Evolutionary conservation across 2,113 vertebrate genomes (phyloP).

Genomic region (Xenopus borealis): DNA sequence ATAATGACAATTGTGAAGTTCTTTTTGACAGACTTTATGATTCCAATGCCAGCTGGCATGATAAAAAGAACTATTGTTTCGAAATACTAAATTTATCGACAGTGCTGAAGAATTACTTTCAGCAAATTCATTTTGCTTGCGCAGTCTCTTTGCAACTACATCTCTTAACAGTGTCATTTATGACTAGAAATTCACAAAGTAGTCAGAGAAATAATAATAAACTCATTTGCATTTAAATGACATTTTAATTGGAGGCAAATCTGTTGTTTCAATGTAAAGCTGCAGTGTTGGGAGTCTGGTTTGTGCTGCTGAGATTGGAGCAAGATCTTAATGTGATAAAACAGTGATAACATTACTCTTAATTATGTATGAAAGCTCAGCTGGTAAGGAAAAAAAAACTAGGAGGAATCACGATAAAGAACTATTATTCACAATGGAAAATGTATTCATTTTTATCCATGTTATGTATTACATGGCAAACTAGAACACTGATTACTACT

Average conservation of each 20-base stretch:
- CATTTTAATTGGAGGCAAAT: conserved; percentile 82
- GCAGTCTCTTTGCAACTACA: conserved; percentile 31
- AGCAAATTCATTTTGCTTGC: conserved; percentile 25
- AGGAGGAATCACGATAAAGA: conserved; percentile 30
- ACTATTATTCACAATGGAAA: conserved; percentile 8
- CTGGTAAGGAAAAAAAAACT: conserved; percentile 25
- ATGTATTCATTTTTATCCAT: background rate
- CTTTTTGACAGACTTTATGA: too few species aligned
- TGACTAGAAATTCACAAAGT: conserved; percentile 61
- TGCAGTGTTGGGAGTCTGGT: conserved; percentile 70
- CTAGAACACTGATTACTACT: too few species aligned
- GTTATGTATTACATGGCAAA: background rate
- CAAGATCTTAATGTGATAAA: conserved; percentile 71
- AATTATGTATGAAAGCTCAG: conserved; percentile 68
- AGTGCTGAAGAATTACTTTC: background rate
- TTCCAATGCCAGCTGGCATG: too few species aligned
- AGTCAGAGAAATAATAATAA: conserved; percentile 60
- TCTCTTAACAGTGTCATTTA: conserved; percentile 53
- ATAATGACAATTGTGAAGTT: too few species aligned
- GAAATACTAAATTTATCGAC: too few species aligned
- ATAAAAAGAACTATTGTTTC: too few species aligned
- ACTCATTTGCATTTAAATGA: conserved; percentile 81
- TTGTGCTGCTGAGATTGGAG: conserved; percentile 65
- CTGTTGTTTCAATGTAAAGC: conserved; percentile 79
- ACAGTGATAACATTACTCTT: conserved; percentile 72